Conservation (phyloP, 2,113 vertebrate genomes). For the Cyprinodon variegatus region DNA sequence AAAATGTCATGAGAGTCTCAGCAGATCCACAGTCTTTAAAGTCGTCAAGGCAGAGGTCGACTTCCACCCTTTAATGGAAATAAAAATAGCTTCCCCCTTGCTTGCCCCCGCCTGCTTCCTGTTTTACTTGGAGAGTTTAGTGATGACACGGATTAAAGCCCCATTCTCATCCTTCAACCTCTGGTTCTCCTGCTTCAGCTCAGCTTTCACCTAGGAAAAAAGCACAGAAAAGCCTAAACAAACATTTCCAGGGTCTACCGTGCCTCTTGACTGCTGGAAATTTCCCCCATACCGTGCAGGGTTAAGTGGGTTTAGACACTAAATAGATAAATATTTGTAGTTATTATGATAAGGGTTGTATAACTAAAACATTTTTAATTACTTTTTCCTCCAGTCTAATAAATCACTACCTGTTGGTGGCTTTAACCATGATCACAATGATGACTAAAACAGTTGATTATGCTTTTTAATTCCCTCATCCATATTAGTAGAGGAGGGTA, state of each 20-base stretch:
- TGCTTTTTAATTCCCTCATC: too few species aligned
- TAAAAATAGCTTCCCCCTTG: slow-evolving; percentile 14
- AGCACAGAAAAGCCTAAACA: background rate
- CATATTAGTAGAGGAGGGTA: too few species aligned
- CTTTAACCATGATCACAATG: background rate
- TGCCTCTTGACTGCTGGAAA: background rate
- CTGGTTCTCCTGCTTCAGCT: slow-evolving; percentile 92
- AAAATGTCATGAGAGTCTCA: slow-evolving; percentile 1
- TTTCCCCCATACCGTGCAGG: background rate
- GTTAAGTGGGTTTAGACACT: background rate
- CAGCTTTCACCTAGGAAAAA: slow-evolving; percentile 84
- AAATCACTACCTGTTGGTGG: background rate
- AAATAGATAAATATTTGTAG: background rate
- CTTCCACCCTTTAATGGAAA: background rate
- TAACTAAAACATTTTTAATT: background rate
- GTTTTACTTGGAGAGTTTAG: slow-evolving; percentile 94
- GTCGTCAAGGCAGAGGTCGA: background rate
- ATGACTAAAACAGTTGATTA: background rate
- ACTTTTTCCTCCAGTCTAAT: background rate
- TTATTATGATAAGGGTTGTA: too few species aligned
- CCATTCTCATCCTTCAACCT: slow-evolving; percentile 92
- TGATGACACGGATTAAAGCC: slow-evolving; percentile 94
- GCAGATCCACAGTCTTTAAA: slow-evolving; percentile 3
- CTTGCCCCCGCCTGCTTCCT: slow-evolving; percentile 1
- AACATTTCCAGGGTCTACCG: background rate